These are phyloP conservation scores for Criorhina ranunculi DNA, from an alignment of 2,888 invertebrate genomes.

Conservation along the genomic window DNA sequence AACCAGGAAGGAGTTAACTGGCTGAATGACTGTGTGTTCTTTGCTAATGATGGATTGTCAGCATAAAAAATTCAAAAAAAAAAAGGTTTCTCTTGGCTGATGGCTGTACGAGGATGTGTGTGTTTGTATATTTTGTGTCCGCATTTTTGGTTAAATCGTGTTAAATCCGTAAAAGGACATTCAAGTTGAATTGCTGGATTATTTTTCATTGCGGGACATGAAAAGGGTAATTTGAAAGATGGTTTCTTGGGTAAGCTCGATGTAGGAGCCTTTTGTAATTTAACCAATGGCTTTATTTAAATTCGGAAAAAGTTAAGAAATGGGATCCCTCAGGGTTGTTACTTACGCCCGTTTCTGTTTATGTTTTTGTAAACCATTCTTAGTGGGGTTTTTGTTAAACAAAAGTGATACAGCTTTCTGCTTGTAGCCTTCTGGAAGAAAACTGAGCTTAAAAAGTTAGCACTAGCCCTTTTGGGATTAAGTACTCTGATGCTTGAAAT, in stretches of 20 bases:
- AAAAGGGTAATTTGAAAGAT: conserved; percentile 55
- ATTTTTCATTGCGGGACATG: conserved; percentile 50
- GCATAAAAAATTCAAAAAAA: conserved; percentile 35
- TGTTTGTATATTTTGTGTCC: conserved; percentile 32
- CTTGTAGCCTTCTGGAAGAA: too few relatives aligned
- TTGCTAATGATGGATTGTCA: conserved; percentile 74
- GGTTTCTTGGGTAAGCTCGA: neutral
- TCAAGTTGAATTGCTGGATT: conserved; percentile 65
- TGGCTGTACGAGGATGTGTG: conserved; percentile 12
- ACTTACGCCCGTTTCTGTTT: too few relatives aligned
- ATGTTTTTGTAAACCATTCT: too few relatives aligned
- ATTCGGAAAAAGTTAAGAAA: too few relatives aligned
- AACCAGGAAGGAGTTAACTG: conserved; percentile 64
- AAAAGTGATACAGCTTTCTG: too few relatives aligned
- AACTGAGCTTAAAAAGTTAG: too few relatives aligned
- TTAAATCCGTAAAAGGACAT: conserved; percentile 57
- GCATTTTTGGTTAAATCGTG: conserved; percentile 43
- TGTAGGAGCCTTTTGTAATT: neutral
- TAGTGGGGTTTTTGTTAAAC: too few relatives aligned
- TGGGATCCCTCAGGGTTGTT: too few relatives aligned
- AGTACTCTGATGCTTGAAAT: too few relatives aligned
- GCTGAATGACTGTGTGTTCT: conserved; percentile 73
- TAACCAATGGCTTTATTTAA: neutral
- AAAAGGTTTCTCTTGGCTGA: conserved; percentile 5
- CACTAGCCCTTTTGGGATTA: too few relatives aligned